phyloP scores from a whole-genome alignment of 2,113 vertebrate genomes.

The Erpornis zantholeuca region DNA sequence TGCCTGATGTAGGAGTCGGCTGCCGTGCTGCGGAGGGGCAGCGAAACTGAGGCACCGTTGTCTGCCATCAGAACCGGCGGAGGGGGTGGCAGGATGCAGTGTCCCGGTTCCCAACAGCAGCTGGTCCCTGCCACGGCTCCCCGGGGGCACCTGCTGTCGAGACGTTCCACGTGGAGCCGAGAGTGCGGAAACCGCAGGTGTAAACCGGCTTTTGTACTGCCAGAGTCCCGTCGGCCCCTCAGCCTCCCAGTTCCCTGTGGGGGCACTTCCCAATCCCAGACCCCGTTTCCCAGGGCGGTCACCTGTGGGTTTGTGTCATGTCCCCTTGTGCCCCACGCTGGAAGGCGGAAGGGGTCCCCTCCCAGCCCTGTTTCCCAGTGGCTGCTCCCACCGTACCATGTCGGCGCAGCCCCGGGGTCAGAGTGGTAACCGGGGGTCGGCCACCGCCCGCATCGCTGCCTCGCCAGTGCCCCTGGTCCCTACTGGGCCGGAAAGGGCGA shows the following conservation, averaged over 20 bases:
- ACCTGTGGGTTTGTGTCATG: not conserved
- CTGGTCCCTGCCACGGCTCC: too few species aligned
- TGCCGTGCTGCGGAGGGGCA: rapidly evolving
- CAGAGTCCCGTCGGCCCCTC: not conserved
- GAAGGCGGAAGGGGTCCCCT: rapidly evolving
- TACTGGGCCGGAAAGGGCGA: not conserved
- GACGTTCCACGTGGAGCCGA: not conserved
- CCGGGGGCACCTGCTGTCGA: rapidly evolving
- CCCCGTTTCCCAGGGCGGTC: rapidly evolving
- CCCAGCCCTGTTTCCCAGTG: not conserved
- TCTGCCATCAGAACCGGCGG: rapidly evolving
- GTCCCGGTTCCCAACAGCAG: not conserved
- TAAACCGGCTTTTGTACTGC: not conserved
- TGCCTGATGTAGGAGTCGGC: not conserved
- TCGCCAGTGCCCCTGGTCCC: not conserved
- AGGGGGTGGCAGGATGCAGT: not conserved
- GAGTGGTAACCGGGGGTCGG: not conserved
- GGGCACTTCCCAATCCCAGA: rapidly evolving
- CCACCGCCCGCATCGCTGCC: not conserved
- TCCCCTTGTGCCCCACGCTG: too few species aligned
- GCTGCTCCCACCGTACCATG: not conserved
- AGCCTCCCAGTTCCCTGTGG: not conserved
- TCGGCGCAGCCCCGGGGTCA: not conserved
- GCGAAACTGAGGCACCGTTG: not conserved
- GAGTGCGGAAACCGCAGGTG: not conserved